Evolutionary conservation across 2,797 vertebrate genomes (phyloP), one percentile per base, ranked within the genome.

Genomic region (Danio choprae): DNA sequence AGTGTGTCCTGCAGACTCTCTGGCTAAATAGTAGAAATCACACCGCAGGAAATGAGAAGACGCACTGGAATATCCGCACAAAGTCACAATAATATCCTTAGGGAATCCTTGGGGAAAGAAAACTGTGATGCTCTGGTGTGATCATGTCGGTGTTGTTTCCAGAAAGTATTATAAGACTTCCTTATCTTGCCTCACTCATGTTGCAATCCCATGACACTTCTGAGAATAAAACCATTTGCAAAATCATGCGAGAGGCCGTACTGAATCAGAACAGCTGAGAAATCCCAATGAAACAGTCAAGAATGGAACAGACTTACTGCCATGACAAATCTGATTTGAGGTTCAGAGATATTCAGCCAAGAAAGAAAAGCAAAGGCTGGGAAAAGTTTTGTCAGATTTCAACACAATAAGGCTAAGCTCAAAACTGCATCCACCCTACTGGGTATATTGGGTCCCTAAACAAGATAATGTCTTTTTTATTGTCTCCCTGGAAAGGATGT

Each of bases 21-120:
- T 13, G 36, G 58, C 22, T 59, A 69, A 67, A 69, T 15, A 43
- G 74, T 63, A 56, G 50, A 79, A 67, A 16, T 82, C 48, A 64
- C 18, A 55, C 18, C 0, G 13, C 16, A n/a, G 81, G 79, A 80
- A 77, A 83, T 81, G 79, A 80, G 43, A 74, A 84, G 67, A 62
- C 63, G 10, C 41, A 79, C 36, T 63, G 20, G 60, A 81, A 81
- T 79, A 71, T 81, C 70, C 51, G 18, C 20, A 58, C 36, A 81
- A 67, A 76, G 73, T 50, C 50, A 77, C 59, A 72, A 72, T 76
- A 71, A 77, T 74, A 63, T 73, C 69, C 60, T 46, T 12, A 38
- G 38, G 68, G 69, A 72, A 63, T 56, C 70, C 48, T 64, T 51
- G 18, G 55, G 48, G 40, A 55, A 41, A 55, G 59, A 63, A 73